Percentiles rank a stretch among this genome's conserved stretches.
phyloP scores from a whole-genome alignment of 1,140 invertebrate genomes.

The Saccostrea glomerata region DNA sequence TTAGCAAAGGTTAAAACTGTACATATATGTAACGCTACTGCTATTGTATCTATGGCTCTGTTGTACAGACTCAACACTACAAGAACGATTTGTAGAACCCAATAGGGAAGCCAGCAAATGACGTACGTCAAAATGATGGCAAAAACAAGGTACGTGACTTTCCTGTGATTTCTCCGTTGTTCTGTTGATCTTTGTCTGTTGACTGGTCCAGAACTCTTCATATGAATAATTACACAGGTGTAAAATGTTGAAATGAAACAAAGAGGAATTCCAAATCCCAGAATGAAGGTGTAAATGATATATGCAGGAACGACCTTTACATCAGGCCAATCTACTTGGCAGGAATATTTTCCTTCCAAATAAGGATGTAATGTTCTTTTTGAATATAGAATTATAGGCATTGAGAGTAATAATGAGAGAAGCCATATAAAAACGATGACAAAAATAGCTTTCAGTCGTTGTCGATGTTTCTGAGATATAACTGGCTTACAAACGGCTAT shows the following conservation, averaged over 20 bases:
- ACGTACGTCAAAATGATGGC: slow-evolving; percentile 98
- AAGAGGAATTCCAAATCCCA: slow-evolving; percentile 95
- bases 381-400: slow-evolving; percentile 94
- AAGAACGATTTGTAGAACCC: slow-evolving; percentile 84
- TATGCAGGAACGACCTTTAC: slow-evolving; percentile 73
- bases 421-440: slow-evolving; percentile 79
- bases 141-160: slow-evolving; percentile 95
- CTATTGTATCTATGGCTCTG: slow-evolving; percentile 27
- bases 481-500: slow-evolving; percentile 98
- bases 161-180: slow-evolving; percentile 94
- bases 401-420: slow-evolving; percentile 82
- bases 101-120: slow-evolving; percentile 97
- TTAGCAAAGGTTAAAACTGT: slow-evolving; percentile 68
- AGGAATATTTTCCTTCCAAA: slow-evolving; percentile 62
- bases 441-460: slow-evolving; percentile 74
- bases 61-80: slow-evolving; percentile 12
- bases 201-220: slow-evolving; percentile 81
- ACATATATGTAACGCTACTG: slow-evolving; percentile 59
- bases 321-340: slow-evolving; percentile 72
- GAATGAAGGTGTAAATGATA: slow-evolving; percentile 90
- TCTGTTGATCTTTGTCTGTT: slow-evolving; percentile 86
- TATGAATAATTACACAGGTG: slow-evolving; percentile 93
- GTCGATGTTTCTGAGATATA: slow-evolving; percentile 85
- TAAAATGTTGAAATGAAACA: slow-evolving; percentile 96
- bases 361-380: slow-evolving; percentile 77